phyloP scores from a whole-genome alignment of 2,888 invertebrate species.

The Embidobia sp. region DNA sequence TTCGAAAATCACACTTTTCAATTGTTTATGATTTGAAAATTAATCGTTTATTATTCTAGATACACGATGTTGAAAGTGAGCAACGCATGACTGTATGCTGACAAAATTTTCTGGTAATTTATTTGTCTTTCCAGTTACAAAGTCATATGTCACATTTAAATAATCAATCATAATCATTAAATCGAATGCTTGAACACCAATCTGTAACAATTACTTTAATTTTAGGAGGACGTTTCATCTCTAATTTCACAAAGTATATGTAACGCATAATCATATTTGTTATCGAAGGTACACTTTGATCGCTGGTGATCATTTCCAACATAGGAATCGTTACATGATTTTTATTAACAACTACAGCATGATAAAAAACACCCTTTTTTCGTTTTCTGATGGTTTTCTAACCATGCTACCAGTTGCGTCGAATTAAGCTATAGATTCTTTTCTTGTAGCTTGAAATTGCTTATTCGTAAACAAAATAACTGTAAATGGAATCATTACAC shows the following conservation, averaged over 20 bases:
- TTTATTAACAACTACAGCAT: background rate
- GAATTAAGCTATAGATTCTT: conserved; percentile 4
- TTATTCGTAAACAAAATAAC: background rate
- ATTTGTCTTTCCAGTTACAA: background rate
- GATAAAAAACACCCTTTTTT: background rate
- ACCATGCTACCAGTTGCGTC: conserved; percentile 12
- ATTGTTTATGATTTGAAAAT: background rate
- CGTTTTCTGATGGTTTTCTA: background rate
- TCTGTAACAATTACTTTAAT: conserved; percentile 5
- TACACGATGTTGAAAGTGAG: conserved; percentile 1
- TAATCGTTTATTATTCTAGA: background rate
- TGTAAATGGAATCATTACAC: background rate
- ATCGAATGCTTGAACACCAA: conserved; percentile 10
- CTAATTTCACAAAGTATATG: background rate
- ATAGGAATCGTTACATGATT: background rate
- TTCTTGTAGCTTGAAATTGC: background rate
- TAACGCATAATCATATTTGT: background rate
- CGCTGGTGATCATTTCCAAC: background rate
- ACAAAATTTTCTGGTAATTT: background rate
- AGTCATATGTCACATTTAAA: background rate
- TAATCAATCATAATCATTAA: background rate
- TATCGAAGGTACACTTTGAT: background rate
- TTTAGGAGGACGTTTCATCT: no score
- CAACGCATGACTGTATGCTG: background rate
- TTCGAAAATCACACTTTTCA: background rate